Evolutionary conservation across 2,888 invertebrate genomes (phyloP), one percentile per base, ranked within the genome.

Genomic region (Drosophila koepferae): DNA sequence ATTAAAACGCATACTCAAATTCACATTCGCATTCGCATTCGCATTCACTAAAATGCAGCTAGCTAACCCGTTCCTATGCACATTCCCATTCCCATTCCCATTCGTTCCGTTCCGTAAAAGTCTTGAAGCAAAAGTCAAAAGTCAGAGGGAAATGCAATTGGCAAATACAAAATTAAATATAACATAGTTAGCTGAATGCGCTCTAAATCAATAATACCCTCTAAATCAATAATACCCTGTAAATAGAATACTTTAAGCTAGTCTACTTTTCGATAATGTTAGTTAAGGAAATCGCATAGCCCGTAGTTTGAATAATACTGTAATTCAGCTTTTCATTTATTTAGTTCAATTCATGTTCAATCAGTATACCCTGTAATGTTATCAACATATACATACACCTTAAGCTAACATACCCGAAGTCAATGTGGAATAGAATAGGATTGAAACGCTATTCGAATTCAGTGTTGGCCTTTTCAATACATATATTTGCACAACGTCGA

Each of bases 1-100:
- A 83, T 85, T 83, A 80, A 88, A 82, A 81, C 58, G 63, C 59
- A 71, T 28, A 67, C 67, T 44, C 48, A 61, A 71, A 51, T 40
- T 63, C 53, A 6, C 46, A 62, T 62, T 44, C 48, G 48, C 67
- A 51, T 40, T 63, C 53, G 20, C 49, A 63, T 62, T 53, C 23
- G 4, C 23, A 23, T 20, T 20, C 71, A 63, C 53, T 58, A 72
- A 65, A 48, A 49, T 68, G 63, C 67, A 56, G 77, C 56, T 48
- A 53, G 48, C 53, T 56, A n/a, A 28, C 41, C 18, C 46, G 28
- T 36, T 38, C 10, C 44, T 40, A 12, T 23, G n/a, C 20, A 34
- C 44, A 18, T 55, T 41, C 40, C 49, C 43, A 7, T 12, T 41
- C 38, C 38, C 51, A n/a, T n/a, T 31, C 12, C 41, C 38, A 38